Evolutionary conservation across 2,888 invertebrate species (phyloP), one percentile per base, ranked within the genome.

Genomic region (Pollenia amentaria): DNA sequence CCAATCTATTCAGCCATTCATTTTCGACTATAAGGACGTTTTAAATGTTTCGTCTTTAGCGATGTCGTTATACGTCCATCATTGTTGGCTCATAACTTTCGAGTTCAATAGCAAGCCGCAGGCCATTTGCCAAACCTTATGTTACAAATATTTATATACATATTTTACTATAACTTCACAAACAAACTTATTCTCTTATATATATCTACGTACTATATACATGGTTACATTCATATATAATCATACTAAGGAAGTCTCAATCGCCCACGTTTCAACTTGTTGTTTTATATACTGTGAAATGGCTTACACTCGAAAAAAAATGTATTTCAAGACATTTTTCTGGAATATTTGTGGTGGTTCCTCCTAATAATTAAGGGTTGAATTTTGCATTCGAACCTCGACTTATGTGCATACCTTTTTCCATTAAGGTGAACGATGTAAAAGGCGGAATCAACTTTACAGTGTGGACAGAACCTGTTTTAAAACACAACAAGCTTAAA

Each of bases 91-190:
- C 92, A 92, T 92, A 92, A 92, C 92, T 92, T 82, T 91, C 91
- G 91, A 92, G 92, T 92, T 92, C 92, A 92, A 92, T 92, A 92
- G 92, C 92, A 91, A 91, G 92, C 92, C 92, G 92, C 92, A 90
- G 92, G 92, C 91, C 92, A 92, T 92, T 92, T 92, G 92, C 92
- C 92, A 90, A 90, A 91, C 92, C 92, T 92, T 92, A 90, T 88
- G 85, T 85, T 85, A 80, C 81, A 73, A 73, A 81, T 81, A 81
- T 73, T 81, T 81, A 70, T 79, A 62, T 70, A 51, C 18, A 9
- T 57, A 29, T 29, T 62, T 69, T 64, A 70, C 65, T 60, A 46
- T 44, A 29, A 53, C 57, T 57, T 53, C 65, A 67, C 48, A 60
- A 8, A 55, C 40, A 80, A 1, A 51, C 62, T 29, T 16, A 67